These are phyloP conservation scores for Megalops atlanticus DNA, from an alignment of 2,113 vertebrate species.

Conservation along the genomic window DNA sequence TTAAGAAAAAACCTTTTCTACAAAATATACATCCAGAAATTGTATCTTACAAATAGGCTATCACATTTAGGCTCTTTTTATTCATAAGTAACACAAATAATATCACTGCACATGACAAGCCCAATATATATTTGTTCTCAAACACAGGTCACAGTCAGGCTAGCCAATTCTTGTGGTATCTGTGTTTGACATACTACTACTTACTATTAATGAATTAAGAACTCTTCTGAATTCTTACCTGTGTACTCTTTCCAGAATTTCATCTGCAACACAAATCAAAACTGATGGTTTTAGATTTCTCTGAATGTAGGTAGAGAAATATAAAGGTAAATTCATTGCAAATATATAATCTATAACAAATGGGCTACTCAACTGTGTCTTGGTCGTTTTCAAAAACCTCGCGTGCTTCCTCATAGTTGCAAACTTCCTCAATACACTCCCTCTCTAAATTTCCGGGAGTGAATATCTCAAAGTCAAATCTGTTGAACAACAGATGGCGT, in stretches of 20 bases:
- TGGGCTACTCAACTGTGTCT: constrained; percentile 75
- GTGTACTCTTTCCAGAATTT: constrained; percentile 85
- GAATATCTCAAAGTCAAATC: constrained; percentile 92
- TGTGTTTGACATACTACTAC: background rate
- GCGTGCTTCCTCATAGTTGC: constrained; percentile 91
- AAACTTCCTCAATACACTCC: constrained; percentile 90
- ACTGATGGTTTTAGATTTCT: background rate
- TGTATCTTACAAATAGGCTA: too few species aligned
- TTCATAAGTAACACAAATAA: too few species aligned
- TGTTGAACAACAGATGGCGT: constrained; percentile 86
- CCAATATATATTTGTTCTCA: too few species aligned
- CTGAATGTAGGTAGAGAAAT: too few species aligned
- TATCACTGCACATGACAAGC: too few species aligned
- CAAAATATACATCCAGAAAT: too few species aligned
- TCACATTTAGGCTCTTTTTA: too few species aligned
- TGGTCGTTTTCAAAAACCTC: constrained; percentile 85
- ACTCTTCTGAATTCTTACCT: constrained; percentile 61
- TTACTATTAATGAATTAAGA: background rate
- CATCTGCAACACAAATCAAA: constrained; percentile 64
- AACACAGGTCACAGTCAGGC: too few species aligned
- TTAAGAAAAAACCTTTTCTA: too few species aligned
- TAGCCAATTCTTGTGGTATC: too few species aligned
- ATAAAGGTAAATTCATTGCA: background rate
- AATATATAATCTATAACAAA: background rate
- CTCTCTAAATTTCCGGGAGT: constrained; percentile 85